Evolutionary conservation across 2,797 vertebrate species (phyloP).

Genomic region (Crenuchus spilurus): DNA sequence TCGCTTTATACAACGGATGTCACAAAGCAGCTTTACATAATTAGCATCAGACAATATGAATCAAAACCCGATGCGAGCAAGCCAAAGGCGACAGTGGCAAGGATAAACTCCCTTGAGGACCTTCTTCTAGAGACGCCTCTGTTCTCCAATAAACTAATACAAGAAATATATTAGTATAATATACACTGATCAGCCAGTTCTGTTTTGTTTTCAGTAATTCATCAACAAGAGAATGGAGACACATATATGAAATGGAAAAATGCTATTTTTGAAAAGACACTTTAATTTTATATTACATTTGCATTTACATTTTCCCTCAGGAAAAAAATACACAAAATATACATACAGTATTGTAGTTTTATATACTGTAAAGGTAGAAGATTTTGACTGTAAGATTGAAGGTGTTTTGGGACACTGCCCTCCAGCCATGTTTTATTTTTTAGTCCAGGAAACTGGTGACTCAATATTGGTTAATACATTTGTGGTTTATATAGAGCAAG

Average conservation of each 20-base stretch:
- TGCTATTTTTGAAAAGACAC: neutral
- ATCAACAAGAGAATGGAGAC: neutral
- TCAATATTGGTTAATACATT: neutral
- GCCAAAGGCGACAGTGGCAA: too few species aligned
- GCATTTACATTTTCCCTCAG: neutral
- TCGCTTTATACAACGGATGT: too few species aligned
- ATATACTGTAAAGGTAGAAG: neutral
- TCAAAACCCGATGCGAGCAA: too few species aligned
- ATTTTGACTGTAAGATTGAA: neutral
- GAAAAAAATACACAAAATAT: neutral
- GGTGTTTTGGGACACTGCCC: neutral
- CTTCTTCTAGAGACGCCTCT: too few species aligned
- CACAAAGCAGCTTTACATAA: too few species aligned
- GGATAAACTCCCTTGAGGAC: too few species aligned
- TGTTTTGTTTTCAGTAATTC: too few species aligned
- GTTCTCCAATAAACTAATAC: too few species aligned
- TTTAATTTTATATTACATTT: slow-evolving; percentile 8
- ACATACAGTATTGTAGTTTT: neutral
- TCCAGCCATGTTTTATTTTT: neutral
- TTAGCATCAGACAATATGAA: too few species aligned
- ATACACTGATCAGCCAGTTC: too few species aligned
- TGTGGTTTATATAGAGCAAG: neutral
- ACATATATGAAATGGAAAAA: neutral
- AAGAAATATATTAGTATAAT: too few species aligned
- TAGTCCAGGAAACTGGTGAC: neutral